Base-by-base conservation (phyloP, 2,113 vertebrate genomes). In the Polypterus bichir region DNA sequence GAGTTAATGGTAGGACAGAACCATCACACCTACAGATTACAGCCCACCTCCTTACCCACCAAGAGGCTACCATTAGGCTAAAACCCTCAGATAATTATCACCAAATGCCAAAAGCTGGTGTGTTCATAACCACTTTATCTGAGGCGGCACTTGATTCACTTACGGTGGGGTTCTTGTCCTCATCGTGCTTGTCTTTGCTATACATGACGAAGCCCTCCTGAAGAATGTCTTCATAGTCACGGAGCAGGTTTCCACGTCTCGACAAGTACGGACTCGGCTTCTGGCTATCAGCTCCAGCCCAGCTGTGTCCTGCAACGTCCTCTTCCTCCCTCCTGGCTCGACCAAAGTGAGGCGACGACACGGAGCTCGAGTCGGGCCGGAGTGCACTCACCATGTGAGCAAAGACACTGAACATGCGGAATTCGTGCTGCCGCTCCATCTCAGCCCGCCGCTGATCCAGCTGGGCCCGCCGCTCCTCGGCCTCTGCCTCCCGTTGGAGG, bases 91-190 rank as follows among this genome's bases (percentile, higher is more conserved):
- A 27, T 27, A 27, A 27, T 27, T 27, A 27, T 27, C 27, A 27
- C 27, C 27, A 27, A 27, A 27, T 27, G 27, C 27, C 27, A 27
- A 27, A 27, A 27, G 27, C 27, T 27, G 27, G 27, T 27, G 27
- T 27, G 27, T 27, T 27, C 27, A 27, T 27, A 27, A 27, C 27
- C 27, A 27, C 27, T 27, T 27, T 27, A 27, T 27, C 2, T 27
- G 27, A 27, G 27, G 27, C 2, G 27, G 27, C 27, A 27, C 27
- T 27, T 27, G 27, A 27, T 9, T 6, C 3, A 71, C 93, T 90
- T 74, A 97, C 94, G 3, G 76, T 75, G n/a, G 86, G 81, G 70
- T 97, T 97, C 68, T 83, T 73, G 10, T 81, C 79, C 62, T 86
- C 72, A 4, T 93, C 84, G 46, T 90, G 78, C 68, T 78, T 89